These are phyloP conservation scores for Rhopalosiphum maidis DNA, from an alignment of 1,140 invertebrate species.

Conservation along the genomic window DNA sequence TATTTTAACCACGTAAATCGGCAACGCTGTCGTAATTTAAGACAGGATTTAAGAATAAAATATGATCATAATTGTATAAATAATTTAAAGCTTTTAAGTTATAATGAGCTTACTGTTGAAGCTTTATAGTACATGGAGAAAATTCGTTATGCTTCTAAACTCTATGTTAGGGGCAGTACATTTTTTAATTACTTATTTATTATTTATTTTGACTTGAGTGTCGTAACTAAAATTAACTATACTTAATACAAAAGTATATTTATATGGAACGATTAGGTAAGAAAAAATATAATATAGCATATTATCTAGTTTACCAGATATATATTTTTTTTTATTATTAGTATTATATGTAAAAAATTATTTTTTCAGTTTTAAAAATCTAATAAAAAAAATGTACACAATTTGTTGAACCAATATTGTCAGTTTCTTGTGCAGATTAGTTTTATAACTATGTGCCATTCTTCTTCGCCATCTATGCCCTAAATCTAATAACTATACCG, in stretches of 20 bases:
- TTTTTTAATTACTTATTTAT: background rate
- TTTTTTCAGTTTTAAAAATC: background rate
- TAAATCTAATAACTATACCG: too few relatives aligned
- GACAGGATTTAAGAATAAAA: background rate
- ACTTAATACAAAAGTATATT: background rate
- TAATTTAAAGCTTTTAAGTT: background rate
- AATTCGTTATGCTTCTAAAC: background rate
- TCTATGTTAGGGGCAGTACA: background rate
- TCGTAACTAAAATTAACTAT: background rate
- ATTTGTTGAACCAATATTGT: background rate
- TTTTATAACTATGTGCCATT: background rate
- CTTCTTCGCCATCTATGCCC: too few relatives aligned
- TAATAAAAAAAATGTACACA: background rate
- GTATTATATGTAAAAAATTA: background rate
- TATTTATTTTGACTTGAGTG: background rate
- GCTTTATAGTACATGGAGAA: background rate
- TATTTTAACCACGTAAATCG: background rate
- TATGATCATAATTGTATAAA: background rate
- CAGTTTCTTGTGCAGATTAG: background rate
- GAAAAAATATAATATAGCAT: too few relatives aligned
- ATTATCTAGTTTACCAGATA: background rate
- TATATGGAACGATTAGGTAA: background rate
- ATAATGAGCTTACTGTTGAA: background rate
- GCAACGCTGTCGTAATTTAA: background rate
- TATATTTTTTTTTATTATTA: background rate